These are phyloP conservation scores for Anableps anableps DNA, from an alignment of 2,797 vertebrate genomes.

Conservation along the genomic window DNA sequence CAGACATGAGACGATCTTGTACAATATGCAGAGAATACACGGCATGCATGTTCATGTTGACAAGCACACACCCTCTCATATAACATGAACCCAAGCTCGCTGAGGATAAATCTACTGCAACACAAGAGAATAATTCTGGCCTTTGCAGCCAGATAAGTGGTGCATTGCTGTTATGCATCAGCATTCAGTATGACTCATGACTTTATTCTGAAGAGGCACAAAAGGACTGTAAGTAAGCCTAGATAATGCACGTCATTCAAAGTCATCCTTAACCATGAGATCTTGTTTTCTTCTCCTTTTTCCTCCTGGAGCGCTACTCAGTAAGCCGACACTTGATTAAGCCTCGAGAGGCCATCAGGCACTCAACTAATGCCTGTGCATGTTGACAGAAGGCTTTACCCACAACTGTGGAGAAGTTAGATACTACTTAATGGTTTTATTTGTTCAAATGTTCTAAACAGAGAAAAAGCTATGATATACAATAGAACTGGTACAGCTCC, in stretches of 20 bases:
- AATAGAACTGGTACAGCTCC: neutral
- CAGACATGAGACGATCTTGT: constrained; percentile 9
- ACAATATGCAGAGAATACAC: constrained; percentile 30
- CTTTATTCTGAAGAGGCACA: neutral
- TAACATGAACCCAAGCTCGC: constrained; percentile 30
- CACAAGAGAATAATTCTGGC: constrained; percentile 20
- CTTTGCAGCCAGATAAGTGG: constrained; percentile 17
- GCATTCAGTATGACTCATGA: neutral
- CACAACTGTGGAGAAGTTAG: neutral
- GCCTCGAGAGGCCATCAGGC: neutral
- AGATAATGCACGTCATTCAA: constrained; percentile 2
- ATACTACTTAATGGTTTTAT: constrained; percentile 6
- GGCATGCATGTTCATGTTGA: constrained; percentile 49
- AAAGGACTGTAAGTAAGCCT: neutral
- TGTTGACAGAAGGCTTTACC: constrained; percentile 1
- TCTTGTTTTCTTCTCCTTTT: neutral
- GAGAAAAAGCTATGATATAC: neutral
- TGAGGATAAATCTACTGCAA: constrained; percentile 30
- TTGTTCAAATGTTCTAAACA: neutral
- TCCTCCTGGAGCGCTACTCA: neutral
- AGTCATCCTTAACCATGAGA: neutral
- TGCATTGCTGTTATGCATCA: constrained; percentile 16
- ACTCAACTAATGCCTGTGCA: constrained; percentile 8
- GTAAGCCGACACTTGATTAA: constrained; percentile 17
- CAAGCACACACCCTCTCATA: constrained; percentile 34